Evolutionary conservation across 2,113 vertebrate species (phyloP).

Genomic region (Emberiza fucata): DNA sequence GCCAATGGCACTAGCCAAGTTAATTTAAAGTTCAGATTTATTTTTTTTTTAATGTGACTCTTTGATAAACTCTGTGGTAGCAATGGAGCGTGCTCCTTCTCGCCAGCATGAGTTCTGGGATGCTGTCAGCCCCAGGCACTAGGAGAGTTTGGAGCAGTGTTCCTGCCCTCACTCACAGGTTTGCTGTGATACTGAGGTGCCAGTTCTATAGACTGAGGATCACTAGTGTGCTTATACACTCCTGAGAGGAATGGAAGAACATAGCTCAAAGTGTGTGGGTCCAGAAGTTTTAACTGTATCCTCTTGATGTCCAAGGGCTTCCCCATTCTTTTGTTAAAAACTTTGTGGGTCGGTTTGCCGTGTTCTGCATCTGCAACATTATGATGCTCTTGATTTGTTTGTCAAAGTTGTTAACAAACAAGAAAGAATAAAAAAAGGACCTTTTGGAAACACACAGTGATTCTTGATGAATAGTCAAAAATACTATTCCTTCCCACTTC

Average conservation of each 20-base stretch:
- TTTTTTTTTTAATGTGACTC: background rate
- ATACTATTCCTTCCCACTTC: background rate
- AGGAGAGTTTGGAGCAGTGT: background rate
- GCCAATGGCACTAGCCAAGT: constrained; percentile 27
- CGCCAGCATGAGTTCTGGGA: background rate
- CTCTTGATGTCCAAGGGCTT: background rate
- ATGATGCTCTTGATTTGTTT: background rate
- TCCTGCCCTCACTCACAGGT: background rate
- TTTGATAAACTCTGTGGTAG: background rate
- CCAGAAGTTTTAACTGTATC: background rate
- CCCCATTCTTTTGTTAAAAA: background rate
- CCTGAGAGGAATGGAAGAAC: background rate
- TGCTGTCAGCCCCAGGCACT: background rate
- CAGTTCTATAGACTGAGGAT: background rate
- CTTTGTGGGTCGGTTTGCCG: background rate
- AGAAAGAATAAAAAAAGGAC: background rate
- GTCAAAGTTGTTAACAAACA: background rate
- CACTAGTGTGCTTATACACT: background rate
- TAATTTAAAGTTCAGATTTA: constrained; percentile 11
- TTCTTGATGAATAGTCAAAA: background rate
- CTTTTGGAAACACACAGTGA: background rate
- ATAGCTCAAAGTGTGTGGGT: background rate
- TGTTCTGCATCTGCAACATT: background rate
- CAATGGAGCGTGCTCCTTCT: background rate
- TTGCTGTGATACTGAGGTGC: background rate